Evolutionary conservation across 2,888 invertebrate genomes (phyloP), one percentile per base, ranked within the genome.

Genomic region (Torymus auratus): DNA sequence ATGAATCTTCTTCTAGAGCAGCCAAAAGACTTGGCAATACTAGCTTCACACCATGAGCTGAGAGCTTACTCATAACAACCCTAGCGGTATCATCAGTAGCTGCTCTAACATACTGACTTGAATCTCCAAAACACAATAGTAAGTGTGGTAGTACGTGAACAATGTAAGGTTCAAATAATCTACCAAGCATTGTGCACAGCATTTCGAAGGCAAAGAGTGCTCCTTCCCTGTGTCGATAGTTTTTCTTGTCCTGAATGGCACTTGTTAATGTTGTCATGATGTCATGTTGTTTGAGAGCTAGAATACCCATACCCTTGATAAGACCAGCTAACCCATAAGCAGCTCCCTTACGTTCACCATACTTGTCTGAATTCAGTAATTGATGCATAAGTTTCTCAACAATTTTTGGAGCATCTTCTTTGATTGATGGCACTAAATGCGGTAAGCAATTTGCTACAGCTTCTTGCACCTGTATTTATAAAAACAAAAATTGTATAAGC

Each of bases 131-230:
- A 91, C 98, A 98, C 83, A 97, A 94, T 84, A 99, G 92, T 87
- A 99, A 93, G 92, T 98, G 96, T 0, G 99, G 99, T 83, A 99
- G 92, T 67, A 99, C 97, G 91, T 99, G 98, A 75, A 99, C 98
- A 82, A 99, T 97, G 92, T 99, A 99, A 0, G 99, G 99, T 92
- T 99, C 99, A 92, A 99, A 99, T 79, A 99, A 93, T 65, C 98
- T 95, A 0, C 99, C 99, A 87, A 99, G 93, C 94, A 97, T 97
- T 86, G 95, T 95, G 91, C 98, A 98, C 64, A 99, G 93, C 95
- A 98, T 98, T 93, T 99, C 99, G 92, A 99, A 97, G 0, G 99
- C 99, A 92, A 99, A 97, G 72, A 99, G 92, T 0, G 99, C 98
- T 72, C 97, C 98, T 93, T 99, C 99, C 76, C 99, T 93, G 85